Evolutionary conservation across 2,797 vertebrate genomes (phyloP), one percentile per base, ranked within the genome.

Genomic region (Sardinella longiceps): DNA sequence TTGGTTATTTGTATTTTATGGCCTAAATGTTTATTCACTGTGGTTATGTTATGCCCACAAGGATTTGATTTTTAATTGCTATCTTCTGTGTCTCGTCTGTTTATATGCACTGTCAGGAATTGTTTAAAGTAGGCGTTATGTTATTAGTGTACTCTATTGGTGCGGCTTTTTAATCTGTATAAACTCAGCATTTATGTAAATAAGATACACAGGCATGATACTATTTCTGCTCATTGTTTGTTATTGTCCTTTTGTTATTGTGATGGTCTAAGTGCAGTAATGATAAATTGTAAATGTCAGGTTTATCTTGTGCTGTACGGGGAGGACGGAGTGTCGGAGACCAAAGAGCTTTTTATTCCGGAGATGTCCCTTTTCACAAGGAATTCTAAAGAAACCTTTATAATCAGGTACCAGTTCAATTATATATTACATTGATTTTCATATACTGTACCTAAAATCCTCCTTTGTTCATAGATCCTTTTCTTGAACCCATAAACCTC

Each of bases 331-430:
- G 1, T 85, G 83, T 96, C 96, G 0, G 95, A 94, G 83, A 96
- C 96, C 48, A 95, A 90, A 86, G 95, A 96, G 83, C 93, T 98
- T 18, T 91, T 91, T 80, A 92, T 91, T 83, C 90, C 95, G 81
- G 94, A 94, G 83, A 94, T 91, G 88, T 89, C 86, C 83, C 89
- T 96, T 70, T 97, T 97, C 81, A 92, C 90, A 80, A 94, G 90
- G 80, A 97, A 97, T 90, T 96, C 96, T 87, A 93, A 93, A 81
- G 93, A 95, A 80, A 96, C 94, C 0, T 97, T 98, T 80, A 91
- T 97, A 81, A 50, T 98, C 30, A 97, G 97, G 97, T 97, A 90
- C 83, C 84, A 10, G 20, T 82, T 33, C 5, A 14, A 25, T 15
- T 53, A 10, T 14, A 10, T 14, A 20, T 30, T 0, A n/a, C 28